phyloP scores from a whole-genome alignment of 2,113 vertebrate species.

The Acanthochromis polyacanthus region DNA sequence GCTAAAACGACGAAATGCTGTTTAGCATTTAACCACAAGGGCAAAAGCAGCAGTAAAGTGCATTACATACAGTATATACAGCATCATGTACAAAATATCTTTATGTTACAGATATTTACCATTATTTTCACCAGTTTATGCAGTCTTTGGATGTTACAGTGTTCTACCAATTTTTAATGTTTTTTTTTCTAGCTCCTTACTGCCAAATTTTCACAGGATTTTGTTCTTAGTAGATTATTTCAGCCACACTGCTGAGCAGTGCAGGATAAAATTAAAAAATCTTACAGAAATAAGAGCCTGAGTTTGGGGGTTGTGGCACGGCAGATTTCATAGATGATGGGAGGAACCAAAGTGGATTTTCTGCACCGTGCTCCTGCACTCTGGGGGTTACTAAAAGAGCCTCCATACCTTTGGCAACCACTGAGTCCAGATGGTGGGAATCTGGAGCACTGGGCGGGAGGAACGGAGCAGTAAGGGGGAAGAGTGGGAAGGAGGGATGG shows the following conservation, averaged over 20 bases:
- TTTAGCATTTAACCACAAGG: too few species aligned
- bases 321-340: slow-evolving; percentile 73
- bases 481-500: slow-evolving; percentile 41
- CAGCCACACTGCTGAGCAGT: slow-evolving; percentile 4
- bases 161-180: too few species aligned
- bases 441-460: slow-evolving; percentile 75
- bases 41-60: too few species aligned
- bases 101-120: too few species aligned
- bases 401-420: slow-evolving; percentile 80
- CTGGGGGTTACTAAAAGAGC: slow-evolving; percentile 72
- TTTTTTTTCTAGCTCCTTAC: too few species aligned
- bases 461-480: slow-evolving; percentile 31
- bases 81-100: too few species aligned
- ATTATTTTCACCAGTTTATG: too few species aligned
- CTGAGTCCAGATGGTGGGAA: slow-evolving; percentile 82
- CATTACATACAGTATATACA: too few species aligned
- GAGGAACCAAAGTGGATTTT: slow-evolving; percentile 78
- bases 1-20: too few species aligned
- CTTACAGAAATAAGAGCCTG: slow-evolving; percentile 36
- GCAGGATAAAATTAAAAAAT: slow-evolving; percentile 36
- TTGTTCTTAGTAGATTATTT: slow-evolving; percentile 11
- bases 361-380: slow-evolving; percentile 67
- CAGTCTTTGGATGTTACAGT: too few species aligned
- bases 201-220: too few species aligned
- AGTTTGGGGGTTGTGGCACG: slow-evolving; percentile 37